Evolutionary conservation across 2,113 vertebrate species (phyloP).

Genomic region (Acanthochromis polyacanthus): DNA sequence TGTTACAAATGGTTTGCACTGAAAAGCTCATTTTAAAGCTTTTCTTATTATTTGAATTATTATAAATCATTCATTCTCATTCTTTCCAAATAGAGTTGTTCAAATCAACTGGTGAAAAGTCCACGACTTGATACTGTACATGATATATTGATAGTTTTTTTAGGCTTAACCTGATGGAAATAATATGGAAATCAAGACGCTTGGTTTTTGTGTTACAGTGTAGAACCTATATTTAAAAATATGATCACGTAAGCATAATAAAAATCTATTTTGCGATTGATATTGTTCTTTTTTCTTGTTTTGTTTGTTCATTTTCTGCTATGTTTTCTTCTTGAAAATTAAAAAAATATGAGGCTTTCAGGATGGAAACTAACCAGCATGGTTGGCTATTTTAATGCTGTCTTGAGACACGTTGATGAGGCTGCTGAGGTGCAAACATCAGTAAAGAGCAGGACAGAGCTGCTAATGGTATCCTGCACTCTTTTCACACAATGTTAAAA

Average conservation of each 20-base stretch:
- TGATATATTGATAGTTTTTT: neutral
- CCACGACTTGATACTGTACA: neutral
- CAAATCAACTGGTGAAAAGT: too few species aligned
- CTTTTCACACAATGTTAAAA: neutral
- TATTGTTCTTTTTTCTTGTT: neutral
- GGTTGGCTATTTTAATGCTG: neutral
- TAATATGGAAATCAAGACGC: neutral
- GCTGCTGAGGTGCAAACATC: conserved; percentile 1
- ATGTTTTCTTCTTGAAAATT: too few species aligned
- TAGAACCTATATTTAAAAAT: neutral
- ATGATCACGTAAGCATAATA: neutral
- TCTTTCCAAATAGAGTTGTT: too few species aligned
- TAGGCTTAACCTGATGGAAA: neutral
- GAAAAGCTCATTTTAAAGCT: too few species aligned
- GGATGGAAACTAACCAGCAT: neutral
- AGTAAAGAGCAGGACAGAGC: neutral
- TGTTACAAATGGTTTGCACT: too few species aligned
- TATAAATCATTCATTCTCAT: too few species aligned
- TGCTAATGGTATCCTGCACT: neutral
- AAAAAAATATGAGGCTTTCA: neutral
- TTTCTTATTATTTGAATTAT: too few species aligned
- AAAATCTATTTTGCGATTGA: neutral
- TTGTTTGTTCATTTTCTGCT: neutral
- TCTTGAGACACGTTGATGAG: neutral
- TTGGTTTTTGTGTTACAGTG: neutral